Evolutionary conservation across 2,113 vertebrate genomes (phyloP).

Genomic region (Platysternon megacephalum): DNA sequence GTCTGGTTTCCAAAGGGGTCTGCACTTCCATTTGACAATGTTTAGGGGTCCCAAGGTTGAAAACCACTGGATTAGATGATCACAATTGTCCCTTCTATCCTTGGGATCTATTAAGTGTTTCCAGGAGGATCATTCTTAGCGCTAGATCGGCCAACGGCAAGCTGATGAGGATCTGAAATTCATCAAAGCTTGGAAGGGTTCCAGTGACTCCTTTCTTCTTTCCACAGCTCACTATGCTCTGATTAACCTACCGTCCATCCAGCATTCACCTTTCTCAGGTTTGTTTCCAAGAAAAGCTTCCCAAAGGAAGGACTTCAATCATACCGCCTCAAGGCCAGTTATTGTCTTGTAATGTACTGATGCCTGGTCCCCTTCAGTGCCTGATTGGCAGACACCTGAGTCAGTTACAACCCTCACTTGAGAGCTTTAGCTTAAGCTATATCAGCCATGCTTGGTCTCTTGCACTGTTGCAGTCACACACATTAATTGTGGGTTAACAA

Average conservation of each 20-base stretch:
- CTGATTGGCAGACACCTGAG: neutral
- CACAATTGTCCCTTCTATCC: neutral
- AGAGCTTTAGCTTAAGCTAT: neutral
- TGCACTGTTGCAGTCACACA: neutral
- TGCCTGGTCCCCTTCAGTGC: neutral
- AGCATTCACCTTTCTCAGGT: neutral
- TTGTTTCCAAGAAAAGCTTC: neutral
- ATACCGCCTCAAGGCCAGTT: neutral
- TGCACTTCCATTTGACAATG: too few species aligned
- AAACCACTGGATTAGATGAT: neutral
- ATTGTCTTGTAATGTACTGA: neutral
- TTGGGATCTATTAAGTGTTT: neutral
- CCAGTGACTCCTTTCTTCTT: neutral
- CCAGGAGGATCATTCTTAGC: neutral
- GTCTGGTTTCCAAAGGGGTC: too few species aligned
- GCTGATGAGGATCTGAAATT: neutral
- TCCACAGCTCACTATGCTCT: neutral
- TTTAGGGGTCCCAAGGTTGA: too few species aligned
- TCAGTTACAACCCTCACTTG: neutral
- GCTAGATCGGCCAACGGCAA: neutral
- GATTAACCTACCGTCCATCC: neutral
- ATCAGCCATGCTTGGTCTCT: neutral
- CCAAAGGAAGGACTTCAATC: neutral
- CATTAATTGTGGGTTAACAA: neutral
- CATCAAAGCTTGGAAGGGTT: neutral